Conservation (phyloP, 2,888 invertebrate genomes). For the Fissipunctia ypsillon region DNA sequence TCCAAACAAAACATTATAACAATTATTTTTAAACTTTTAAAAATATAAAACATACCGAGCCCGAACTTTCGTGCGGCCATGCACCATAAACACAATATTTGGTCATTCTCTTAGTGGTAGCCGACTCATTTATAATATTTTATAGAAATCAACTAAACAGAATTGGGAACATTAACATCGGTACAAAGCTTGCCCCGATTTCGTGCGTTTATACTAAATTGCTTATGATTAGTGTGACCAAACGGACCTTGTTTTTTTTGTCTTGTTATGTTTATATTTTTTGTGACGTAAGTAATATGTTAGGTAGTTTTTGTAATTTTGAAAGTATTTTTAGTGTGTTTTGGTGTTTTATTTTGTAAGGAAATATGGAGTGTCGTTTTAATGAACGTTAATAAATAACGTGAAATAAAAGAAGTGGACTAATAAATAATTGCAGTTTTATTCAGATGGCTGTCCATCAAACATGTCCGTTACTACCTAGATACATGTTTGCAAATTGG, state of each 20-base stretch:
- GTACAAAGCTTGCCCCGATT: conserved; percentile 86
- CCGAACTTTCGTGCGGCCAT: conserved; percentile 74
- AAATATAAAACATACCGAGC: background rate
- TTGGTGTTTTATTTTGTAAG: conserved; percentile 50
- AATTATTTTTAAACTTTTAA: background rate
- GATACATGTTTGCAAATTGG: background rate
- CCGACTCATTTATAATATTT: conserved; percentile 90
- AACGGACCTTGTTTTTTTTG: conserved; percentile 64
- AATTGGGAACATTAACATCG: conserved; percentile 87
- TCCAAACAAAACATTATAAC: background rate
- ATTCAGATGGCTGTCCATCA: too few species aligned
- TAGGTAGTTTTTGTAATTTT: conserved; percentile 69
- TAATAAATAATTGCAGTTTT: background rate
- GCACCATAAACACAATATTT: conserved; percentile 83
- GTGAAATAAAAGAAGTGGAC: background rate
- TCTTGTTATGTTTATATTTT: conserved; percentile 56
- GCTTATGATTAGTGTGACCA: conserved; percentile 85
- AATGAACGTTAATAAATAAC: conserved; percentile 31
- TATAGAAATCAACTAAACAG: conserved; percentile 91
- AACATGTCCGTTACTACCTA: too few species aligned
- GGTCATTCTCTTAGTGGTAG: conserved; percentile 90
- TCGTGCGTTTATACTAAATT: conserved; percentile 84
- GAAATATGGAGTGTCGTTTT: conserved; percentile 33
- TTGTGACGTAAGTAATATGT: conserved; percentile 66
- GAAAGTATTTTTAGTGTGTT: conserved; percentile 56